Conservation (phyloP, 1,140 invertebrate genomes). For the Drosophila serrata region DNA sequence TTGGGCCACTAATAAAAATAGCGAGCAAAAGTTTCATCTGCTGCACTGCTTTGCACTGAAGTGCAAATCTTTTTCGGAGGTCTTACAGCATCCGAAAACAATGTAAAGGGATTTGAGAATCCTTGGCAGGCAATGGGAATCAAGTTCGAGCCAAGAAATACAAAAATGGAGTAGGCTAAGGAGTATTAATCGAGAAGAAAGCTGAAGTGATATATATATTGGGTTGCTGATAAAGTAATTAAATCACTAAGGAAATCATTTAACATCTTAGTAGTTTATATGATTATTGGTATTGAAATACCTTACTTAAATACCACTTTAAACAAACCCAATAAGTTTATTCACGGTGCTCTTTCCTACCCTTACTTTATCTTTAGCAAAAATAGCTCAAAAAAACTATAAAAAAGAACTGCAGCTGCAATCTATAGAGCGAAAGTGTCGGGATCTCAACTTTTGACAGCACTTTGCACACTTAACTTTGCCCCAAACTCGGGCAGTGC, state of each 20-base stretch:
- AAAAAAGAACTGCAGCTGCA: constrained; percentile 1
- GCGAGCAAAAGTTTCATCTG: constrained; percentile 26
- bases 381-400: neutral
- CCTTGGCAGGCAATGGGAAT: neutral
- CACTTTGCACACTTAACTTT: constrained; percentile 60
- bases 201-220: neutral
- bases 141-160: neutral
- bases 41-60: constrained; percentile 22
- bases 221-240: neutral
- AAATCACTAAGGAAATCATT: neutral
- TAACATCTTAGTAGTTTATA: neutral
- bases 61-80: constrained; percentile 32
- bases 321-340: neutral
- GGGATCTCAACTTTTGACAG: constrained; percentile 55
- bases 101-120: neutral
- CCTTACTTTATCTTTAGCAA: constrained; percentile 3
- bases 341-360: neutral
- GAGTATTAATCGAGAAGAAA: neutral
- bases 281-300: too few relatives aligned
- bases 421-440: constrained; percentile 35
- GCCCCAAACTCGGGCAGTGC: constrained; percentile 11
- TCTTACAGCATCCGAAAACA: neutral
- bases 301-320: neutral
- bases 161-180: neutral
- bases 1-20: constrained; percentile 37